Evolutionary conservation across 53 echinoderm and acorn worm species (phyloP).

Genomic region (Hippasteria phrygiana): DNA sequence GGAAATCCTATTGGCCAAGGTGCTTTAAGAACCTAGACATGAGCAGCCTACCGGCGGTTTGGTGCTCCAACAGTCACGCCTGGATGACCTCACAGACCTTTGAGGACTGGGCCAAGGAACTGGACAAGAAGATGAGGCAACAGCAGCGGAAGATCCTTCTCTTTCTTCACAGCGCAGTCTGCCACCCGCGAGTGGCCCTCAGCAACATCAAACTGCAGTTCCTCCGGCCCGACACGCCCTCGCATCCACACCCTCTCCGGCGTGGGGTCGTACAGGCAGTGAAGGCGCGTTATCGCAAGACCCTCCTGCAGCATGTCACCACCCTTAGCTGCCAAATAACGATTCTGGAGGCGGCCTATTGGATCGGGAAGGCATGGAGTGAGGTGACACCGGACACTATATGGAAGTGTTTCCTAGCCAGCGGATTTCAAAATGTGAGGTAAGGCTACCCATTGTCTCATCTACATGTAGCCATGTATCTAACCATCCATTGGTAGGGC

Average conservation of each 20-base stretch:
- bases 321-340: slow-evolving; percentile 1
- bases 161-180: slow-evolving; percentile 29
- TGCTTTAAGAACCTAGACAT: slow-evolving; percentile 45
- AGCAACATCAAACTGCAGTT: slow-evolving; percentile 42
- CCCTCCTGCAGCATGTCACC: slow-evolving; percentile 12
- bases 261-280: slow-evolving; percentile 43
- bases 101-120: slow-evolving; percentile 19
- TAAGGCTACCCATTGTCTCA: not conserved
- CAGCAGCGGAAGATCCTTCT: slow-evolving; percentile 49
- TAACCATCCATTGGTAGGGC: too few relatives aligned
- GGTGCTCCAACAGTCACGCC: slow-evolving; percentile 26
- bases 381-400: slow-evolving; percentile 13
- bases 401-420: slow-evolving; percentile 35
- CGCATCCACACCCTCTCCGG: slow-evolving; percentile 9
- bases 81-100: slow-evolving; percentile 62
- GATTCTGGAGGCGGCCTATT: slow-evolving; percentile 51
- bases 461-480: too few relatives aligned
- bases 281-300: slow-evolving; percentile 50
- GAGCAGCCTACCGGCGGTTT: slow-evolving; percentile 30
- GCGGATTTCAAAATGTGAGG: slow-evolving; percentile 33
- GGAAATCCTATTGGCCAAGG: slow-evolving; percentile 22
- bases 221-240: slow-evolving; percentile 4
- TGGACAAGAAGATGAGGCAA: slow-evolving; percentile 32
- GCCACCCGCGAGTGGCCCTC: slow-evolving; percentile 15
- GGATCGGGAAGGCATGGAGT: slow-evolving; percentile 54